Percentiles rank a stretch among this genome's conserved stretches.
phyloP scores from a whole-genome alignment of 2,797 vertebrate genomes.

The Molothrus ater region DNA sequence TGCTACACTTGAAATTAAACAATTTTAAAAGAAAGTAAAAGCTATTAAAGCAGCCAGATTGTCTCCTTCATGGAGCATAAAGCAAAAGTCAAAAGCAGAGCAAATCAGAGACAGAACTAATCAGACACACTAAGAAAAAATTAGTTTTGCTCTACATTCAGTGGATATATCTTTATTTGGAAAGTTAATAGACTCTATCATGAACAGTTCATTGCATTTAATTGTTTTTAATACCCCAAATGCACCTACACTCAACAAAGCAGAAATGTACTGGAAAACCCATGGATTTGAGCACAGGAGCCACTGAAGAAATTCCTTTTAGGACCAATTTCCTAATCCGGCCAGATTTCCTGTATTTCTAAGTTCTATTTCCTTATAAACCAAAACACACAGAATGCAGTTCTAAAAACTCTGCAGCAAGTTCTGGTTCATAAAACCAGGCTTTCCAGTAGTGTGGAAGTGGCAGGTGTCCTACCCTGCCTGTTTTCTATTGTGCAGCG shows the following conservation, averaged over 20 bases:
- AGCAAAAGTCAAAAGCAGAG: constrained; percentile 32
- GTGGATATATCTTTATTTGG: neutral
- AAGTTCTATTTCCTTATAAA: neutral
- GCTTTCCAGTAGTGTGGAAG: neutral
- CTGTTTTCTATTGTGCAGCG: fast-evolving
- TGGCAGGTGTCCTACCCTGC: neutral
- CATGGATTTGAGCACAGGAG: neutral
- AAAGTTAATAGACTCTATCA: neutral
- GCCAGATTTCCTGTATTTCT: neutral
- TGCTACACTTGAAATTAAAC: constrained; percentile 22
- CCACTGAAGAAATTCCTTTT: neutral
- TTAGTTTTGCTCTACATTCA: neutral
- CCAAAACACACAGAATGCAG: neutral
- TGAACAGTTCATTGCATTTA: neutral
- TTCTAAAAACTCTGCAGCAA: neutral
- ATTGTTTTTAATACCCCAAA: neutral
- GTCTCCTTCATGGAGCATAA: constrained; percentile 45
- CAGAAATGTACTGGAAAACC: neutral
- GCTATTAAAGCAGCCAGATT: constrained; percentile 30
- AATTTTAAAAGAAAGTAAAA: constrained; percentile 34
- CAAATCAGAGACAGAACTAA: constrained; percentile 24
- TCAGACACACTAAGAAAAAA: neutral
- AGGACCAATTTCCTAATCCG: neutral
- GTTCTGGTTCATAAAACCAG: neutral
- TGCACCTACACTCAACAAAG: neutral